Percentiles rank a stretch among this genome's conserved stretches.
These are phyloP conservation scores for Hyperoplus lanceolatus DNA, from an alignment of 2,797 vertebrate genomes.

Conservation along the genomic window DNA sequence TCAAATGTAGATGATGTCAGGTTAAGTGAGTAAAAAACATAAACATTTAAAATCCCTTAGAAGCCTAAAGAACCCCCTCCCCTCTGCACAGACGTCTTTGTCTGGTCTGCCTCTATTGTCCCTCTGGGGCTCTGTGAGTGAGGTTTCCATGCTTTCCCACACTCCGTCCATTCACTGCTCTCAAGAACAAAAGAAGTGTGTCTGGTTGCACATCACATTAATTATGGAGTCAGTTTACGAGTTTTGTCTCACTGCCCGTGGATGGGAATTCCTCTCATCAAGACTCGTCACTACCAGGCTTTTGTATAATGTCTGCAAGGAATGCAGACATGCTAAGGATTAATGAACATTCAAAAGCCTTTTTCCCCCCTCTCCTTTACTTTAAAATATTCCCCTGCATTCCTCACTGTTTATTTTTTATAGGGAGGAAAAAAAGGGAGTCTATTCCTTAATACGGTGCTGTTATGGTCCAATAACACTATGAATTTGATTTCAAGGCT, in stretches of 20 bases:
- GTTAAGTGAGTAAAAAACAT: constrained; percentile 30
- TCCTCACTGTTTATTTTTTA: constrained; percentile 57
- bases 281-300: constrained; percentile 61
- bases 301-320: constrained; percentile 61
- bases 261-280: constrained; percentile 74
- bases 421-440: constrained; percentile 15
- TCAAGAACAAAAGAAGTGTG: constrained; percentile 83
- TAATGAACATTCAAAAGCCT: constrained; percentile 61
- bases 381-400: constrained; percentile 52
- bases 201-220: constrained; percentile 80
- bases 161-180: constrained; percentile 71
- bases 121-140: constrained; percentile 75
- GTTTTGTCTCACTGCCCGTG: constrained; percentile 58
- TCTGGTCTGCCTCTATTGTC: constrained; percentile 65
- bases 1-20: constrained; percentile 1
- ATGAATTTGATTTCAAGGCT: neutral
- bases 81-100: constrained; percentile 59
- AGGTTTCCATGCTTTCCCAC: constrained; percentile 78
- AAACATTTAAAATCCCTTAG: constrained; percentile 42
- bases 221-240: constrained; percentile 76
- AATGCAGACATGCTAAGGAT: constrained; percentile 75
- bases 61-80: constrained; percentile 24
- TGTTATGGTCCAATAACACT: neutral
- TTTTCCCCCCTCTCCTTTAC: constrained; percentile 22
- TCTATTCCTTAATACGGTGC: constrained; percentile 9